Conservation (phyloP, 2,797 vertebrate genomes). For the Miichthys miiuy region DNA sequence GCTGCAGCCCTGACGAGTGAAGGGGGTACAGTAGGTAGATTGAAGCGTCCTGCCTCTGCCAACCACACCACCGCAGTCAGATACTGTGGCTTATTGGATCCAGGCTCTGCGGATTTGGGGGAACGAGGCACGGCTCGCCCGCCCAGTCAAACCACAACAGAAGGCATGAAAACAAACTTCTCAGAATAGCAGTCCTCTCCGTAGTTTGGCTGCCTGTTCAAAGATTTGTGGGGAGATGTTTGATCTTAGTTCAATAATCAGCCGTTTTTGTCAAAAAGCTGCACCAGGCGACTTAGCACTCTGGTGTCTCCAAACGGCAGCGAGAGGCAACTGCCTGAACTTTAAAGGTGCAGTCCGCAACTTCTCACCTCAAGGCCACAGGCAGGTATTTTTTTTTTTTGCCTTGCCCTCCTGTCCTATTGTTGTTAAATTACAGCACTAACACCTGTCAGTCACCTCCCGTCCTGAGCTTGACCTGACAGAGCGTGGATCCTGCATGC, state of each 20-base stretch:
- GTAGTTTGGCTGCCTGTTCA: slow-evolving; percentile 79
- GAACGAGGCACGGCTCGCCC: slow-evolving; percentile 88
- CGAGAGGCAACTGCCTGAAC: slow-evolving; percentile 57
- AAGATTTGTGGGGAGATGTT: slow-evolving; percentile 81
- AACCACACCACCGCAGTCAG: slow-evolving; percentile 92
- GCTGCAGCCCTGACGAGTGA: slow-evolving; percentile 60
- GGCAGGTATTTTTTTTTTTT: slow-evolving; percentile 19
- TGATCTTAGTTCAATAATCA: slow-evolving; percentile 83
- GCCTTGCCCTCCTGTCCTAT: not conserved
- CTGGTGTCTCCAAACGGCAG: slow-evolving; percentile 73
- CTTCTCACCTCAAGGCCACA: slow-evolving; percentile 1
- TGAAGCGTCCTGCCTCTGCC: slow-evolving; percentile 87
- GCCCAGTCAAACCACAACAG: slow-evolving; percentile 92
- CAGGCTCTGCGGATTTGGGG: slow-evolving; percentile 91
- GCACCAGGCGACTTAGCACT: slow-evolving; percentile 64
- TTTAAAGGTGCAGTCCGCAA: slow-evolving; percentile 20
- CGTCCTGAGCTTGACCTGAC: not conserved
- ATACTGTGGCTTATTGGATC: slow-evolving; percentile 94
- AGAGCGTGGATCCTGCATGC: not conserved
- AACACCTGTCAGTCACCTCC: slow-evolving; percentile 30
- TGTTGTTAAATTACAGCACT: not conserved
- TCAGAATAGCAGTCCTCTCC: slow-evolving; percentile 80
- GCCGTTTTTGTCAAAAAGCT: slow-evolving; percentile 64
- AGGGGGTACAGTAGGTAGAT: slow-evolving; percentile 88
- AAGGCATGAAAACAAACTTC: slow-evolving; percentile 86